Conservation (phyloP, 2,888 invertebrate species). For the Ectemnius lituratus region DNA sequence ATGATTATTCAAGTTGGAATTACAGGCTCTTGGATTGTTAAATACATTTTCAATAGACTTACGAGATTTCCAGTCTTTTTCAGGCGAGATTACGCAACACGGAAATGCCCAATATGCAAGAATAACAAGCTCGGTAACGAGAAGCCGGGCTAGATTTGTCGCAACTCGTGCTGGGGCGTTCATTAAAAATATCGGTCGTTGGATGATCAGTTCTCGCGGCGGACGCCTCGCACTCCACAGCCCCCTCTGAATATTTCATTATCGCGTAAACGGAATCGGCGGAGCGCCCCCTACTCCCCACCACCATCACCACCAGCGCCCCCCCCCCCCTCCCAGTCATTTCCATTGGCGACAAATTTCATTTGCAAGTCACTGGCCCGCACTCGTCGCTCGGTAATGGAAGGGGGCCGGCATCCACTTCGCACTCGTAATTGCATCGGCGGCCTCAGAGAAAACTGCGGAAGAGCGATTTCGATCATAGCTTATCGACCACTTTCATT, state of each 20-base stretch:
- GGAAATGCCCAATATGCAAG: not conserved
- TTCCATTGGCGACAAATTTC: conserved; percentile 8
- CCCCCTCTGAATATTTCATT: conserved; percentile 4
- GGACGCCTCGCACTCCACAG: not conserved
- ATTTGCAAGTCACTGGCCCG: conserved; percentile 4
- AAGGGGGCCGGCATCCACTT: not conserved
- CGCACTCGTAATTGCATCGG: conserved; percentile 3
- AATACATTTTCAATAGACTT: conserved; percentile 13
- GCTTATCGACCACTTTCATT: not conserved
- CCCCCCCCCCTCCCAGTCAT: not conserved
- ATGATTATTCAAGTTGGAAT: not conserved
- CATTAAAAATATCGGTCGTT: not conserved
- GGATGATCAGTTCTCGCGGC: not conserved
- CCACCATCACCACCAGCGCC: too few relatives aligned
- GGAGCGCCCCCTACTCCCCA: not conserved
- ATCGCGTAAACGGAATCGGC: conserved; percentile 6
- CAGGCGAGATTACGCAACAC: conserved; percentile 9
- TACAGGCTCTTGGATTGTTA: conserved; percentile 23
- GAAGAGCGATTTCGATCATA: not conserved
- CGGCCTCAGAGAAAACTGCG: conserved; percentile 3
- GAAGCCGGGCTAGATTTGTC: not conserved
- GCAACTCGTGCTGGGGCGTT: not conserved
- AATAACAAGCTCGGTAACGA: conserved; percentile 9
- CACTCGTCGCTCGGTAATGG: not conserved
- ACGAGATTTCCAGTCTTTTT: conserved; percentile 9